Evolutionary conservation across 2,113 vertebrate genomes (phyloP), one percentile per base, ranked within the genome.

Genomic region (Paraplagusia blochii): DNA sequence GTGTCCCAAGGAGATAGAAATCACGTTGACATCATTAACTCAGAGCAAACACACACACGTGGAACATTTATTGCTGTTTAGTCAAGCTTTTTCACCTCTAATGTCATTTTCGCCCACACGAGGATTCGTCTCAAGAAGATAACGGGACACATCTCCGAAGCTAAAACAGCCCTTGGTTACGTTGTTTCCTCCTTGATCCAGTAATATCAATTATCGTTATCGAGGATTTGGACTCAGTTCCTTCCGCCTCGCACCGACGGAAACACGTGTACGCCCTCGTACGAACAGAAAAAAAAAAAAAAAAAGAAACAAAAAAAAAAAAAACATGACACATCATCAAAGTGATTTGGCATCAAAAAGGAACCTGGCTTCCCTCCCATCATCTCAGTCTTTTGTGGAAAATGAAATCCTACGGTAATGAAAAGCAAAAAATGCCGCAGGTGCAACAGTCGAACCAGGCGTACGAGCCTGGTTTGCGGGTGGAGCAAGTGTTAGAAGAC

Each of bases 51-150:
- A 90, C 82, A 86, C 74, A 87, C 84, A 90, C 82, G 84, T 86
- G 62, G 66, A 86, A 85, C 84, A 85, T 88, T 91, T 91, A 91
- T 90, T 91, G 90, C 88, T 91, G 86, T 85, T 85, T 83, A 77
- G 74, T 86, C 85, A 87, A 83, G 81, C 77, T 86, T 81, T 81
- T n/a, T 63, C 79, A 82, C 74, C 83, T 82, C 75, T 84, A 77
- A 86, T 72, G 77, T 73, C 84, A 80, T 82, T 53, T 66, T 78
- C 75, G 81, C 29, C 75, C 82, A 87, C 81, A 84, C 76, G 83
- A 84, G 77, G 79, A 84, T 85, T 84, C 64, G 72, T 87, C 82
- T 85, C 76, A 73, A 69, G 87, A 79, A 82, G 79, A 80, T 76
- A 74, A 69, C 67, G 86, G 76, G 72, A 69, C 35, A 77, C 53